These are phyloP conservation scores for Gandaritis pyraliata DNA, from an alignment of 2,888 invertebrate genomes.

Conservation along the genomic window DNA sequence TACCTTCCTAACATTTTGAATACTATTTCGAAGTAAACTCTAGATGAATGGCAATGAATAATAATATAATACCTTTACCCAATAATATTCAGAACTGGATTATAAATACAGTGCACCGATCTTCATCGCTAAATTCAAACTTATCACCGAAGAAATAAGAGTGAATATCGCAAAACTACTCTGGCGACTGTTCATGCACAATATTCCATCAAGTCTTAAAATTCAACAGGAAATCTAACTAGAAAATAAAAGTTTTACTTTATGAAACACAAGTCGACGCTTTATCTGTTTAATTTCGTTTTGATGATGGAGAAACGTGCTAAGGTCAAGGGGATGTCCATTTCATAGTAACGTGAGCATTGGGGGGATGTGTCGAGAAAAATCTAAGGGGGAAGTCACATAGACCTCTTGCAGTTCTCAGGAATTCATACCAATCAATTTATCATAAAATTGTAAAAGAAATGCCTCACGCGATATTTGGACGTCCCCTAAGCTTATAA, in stretches of 20 bases:
- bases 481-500: slow-evolving; percentile 3
- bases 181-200: slow-evolving; percentile 37
- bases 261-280: slow-evolving; percentile 47
- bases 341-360: slow-evolving; percentile 5
- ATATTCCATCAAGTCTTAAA: slow-evolving; percentile 27
- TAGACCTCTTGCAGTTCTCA: background rate
- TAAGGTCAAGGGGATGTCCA: slow-evolving; percentile 7
- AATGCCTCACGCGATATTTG: slow-evolving; percentile 5
- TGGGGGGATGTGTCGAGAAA: background rate
- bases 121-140: slow-evolving; percentile 6
- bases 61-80: slow-evolving; percentile 73
- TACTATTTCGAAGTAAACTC: too few relatives aligned
- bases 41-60: slow-evolving; percentile 50
- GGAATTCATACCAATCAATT: background rate
- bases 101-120: slow-evolving; percentile 36
- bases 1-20: background rate
- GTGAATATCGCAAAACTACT: slow-evolving; percentile 16
- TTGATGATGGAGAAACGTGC: slow-evolving; percentile 16
- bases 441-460: background rate
- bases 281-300: slow-evolving; percentile 44
- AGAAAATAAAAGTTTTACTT: slow-evolving; percentile 35
- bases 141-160: slow-evolving; percentile 29
- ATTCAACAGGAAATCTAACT: slow-evolving; percentile 35
- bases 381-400: too few relatives aligned
- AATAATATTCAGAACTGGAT: slow-evolving; percentile 51